Conservation (phyloP, 2,888 invertebrate genomes). For the Balanococcus diminutus region DNA sequence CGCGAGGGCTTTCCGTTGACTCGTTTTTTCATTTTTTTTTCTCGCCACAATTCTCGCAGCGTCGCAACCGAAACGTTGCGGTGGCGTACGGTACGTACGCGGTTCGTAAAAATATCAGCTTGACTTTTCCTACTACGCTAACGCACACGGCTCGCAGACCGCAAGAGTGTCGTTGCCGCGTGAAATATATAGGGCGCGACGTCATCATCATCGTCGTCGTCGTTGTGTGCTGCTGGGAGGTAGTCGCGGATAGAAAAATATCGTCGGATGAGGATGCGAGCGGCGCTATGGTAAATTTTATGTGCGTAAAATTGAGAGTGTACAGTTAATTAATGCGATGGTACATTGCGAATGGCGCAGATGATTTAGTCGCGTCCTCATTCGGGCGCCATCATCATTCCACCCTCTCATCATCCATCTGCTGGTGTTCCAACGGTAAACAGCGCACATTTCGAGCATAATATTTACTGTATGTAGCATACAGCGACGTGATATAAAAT, state of each 20-base stretch:
- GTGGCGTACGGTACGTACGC: background rate
- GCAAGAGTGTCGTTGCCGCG: background rate
- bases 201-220: background rate
- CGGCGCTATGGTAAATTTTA: background rate
- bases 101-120: background rate
- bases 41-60: no score
- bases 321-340: background rate
- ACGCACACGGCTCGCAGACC: background rate
- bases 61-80: background rate
- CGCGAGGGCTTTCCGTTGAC: conserved; percentile 41
- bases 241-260: background rate
- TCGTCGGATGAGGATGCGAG: background rate
- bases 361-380: background rate
- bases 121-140: background rate
- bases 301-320: background rate
- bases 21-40: background rate
- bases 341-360: background rate
- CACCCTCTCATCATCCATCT: background rate
- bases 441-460: background rate
- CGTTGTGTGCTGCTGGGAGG: background rate
- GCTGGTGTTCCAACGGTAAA: no score
- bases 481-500: background rate
- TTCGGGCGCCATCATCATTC: background rate
- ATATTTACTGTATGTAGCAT: background rate
- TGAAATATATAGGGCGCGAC: background rate